Base-by-base conservation (phyloP, 2,113 vertebrate genomes). In the Clarias gariepinus region DNA sequence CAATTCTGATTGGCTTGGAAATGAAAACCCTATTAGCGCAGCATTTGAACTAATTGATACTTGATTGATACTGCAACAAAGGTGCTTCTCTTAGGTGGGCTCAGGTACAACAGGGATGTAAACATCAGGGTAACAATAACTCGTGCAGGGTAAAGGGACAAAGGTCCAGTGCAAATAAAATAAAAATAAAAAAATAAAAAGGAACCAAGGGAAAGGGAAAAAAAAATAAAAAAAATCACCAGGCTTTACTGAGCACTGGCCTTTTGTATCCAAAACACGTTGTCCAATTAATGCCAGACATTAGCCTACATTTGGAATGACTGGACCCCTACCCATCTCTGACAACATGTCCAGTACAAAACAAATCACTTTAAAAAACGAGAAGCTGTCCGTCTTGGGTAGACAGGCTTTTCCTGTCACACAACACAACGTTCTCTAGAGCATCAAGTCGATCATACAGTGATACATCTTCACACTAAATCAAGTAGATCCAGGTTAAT, bases 21-120 rank as follows among this genome's bases (percentile, higher is more conserved):
- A 61, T 81, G 47, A 74, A 3, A 36, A 66, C 55, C 47, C 91
- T 89, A 91, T 87, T 90, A 87, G 88, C 84, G 81, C 11, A 69
- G 80, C 88, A 85, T 85, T 15, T 57, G 83, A 87, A 88, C 83
- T 7, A 33, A 79, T 57, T 77, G 68, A 85, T 76, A 85, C 68
- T 88, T 90, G 81, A 83, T 87, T 83, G n/a, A n/a, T n/a, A n/a
- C n/a, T n/a, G 89, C 88, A 85, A 82, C 11, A 33, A 85, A 33
- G 12, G 71, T 78, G 81, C 87, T 60, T 66, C 82, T 81, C 4
- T 47, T 16, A 68, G n/a, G n/a, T 18, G 25, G 79, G 85, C 66
- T 63, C 68, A 82, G 57, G 71, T 61, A 33, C 2, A 74, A 47
- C 60, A 69, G 28, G n/a, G 16, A 52, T 63, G 78, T 85, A 85